phyloP scores from a whole-genome alignment of 2,113 vertebrate genomes.

The Macroglossus sobrinus region DNA sequence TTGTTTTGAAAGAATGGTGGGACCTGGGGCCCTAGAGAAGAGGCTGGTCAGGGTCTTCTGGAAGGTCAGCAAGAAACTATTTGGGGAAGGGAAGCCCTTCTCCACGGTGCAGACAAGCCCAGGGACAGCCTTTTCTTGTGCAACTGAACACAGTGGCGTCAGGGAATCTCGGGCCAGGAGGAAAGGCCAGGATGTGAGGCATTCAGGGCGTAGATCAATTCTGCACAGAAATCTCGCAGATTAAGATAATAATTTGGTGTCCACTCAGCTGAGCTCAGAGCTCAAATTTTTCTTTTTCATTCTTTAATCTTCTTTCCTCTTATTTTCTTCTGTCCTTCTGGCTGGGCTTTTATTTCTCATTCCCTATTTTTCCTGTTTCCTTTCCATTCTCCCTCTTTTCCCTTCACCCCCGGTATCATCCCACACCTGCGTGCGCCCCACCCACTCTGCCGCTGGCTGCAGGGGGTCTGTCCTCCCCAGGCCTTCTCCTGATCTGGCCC shows the following conservation, averaged over 20 bases:
- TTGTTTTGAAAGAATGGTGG: background rate
- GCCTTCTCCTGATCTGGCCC: background rate
- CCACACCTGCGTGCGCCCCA: background rate
- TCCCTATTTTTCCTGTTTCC: background rate
- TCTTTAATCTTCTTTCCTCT: background rate
- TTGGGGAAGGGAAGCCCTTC: background rate
- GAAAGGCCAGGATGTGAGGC: background rate
- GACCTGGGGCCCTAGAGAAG: background rate
- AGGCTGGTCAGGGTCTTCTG: background rate
- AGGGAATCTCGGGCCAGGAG: background rate
- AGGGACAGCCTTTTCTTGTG: background rate
- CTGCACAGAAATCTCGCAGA: background rate
- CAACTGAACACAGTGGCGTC: background rate
- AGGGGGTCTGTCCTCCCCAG: background rate
- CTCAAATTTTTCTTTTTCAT: background rate
- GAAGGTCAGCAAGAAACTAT: background rate
- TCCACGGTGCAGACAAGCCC: background rate
- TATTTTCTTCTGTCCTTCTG: background rate
- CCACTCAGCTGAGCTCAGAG: background rate
- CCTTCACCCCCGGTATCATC: background rate
- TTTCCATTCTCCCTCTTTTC: background rate
- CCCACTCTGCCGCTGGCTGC: too few relatives aligned
- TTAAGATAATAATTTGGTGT: background rate
- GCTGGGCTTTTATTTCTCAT: background rate
- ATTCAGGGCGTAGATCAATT: background rate